A percentile compares a stretch with the other conserved stretches of the same genome.
These are phyloP conservation scores for Ardeotis arabs DNA, from an alignment of 2,113 vertebrate genomes.

Conservation along the genomic window DNA sequence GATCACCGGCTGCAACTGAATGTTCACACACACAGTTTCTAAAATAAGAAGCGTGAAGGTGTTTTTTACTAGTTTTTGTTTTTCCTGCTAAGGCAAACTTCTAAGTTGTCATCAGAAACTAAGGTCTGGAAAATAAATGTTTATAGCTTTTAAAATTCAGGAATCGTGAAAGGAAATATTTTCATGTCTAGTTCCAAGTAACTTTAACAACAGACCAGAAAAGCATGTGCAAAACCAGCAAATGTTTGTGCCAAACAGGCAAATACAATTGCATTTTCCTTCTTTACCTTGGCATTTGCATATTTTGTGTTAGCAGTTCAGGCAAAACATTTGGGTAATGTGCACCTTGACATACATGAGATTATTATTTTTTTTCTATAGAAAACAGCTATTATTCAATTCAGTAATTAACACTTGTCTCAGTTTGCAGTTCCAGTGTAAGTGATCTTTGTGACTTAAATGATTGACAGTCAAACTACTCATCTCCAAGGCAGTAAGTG, in stretches of 20 bases:
- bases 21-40: not conserved
- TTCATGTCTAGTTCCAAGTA: not conserved
- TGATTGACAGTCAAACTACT: not conserved
- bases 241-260: not conserved
- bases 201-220: not conserved
- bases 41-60: not conserved
- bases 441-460: not conserved
- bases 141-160: not conserved
- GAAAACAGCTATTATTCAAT: not conserved
- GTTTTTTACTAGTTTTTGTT: accelerated
- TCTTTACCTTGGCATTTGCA: not conserved
- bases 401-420: not conserved
- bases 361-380: not conserved
- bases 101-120: not conserved
- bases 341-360: not conserved
- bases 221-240: not conserved
- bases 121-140: not conserved
- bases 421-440: not conserved
- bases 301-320: not conserved
- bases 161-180: not conserved
- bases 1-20: not conserved
- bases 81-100: not conserved
- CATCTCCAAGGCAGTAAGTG: not conserved
- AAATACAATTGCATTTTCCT: not conserved
- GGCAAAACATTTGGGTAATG: not conserved